Base-by-base conservation (phyloP, 2,888 invertebrate species). In the Apocheima hispidaria region DNA sequence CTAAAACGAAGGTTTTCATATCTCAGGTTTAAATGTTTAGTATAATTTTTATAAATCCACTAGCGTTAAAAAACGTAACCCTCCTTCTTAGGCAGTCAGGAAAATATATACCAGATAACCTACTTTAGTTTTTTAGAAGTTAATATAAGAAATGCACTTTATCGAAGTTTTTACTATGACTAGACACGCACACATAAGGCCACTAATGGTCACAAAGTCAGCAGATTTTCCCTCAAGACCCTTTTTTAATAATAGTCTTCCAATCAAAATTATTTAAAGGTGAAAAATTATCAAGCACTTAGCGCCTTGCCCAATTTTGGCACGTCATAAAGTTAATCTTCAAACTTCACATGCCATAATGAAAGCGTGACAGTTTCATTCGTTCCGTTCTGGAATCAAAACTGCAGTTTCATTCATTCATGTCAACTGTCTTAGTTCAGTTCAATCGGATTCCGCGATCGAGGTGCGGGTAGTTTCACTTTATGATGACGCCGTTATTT, bases 101-200 rank as follows among this genome's bases (percentile, higher is more conserved):
- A n/a, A n/a, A n/a, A 23, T 14, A 43, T 23, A 23, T 23, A 23
- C 14, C 6, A 23, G 43, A 44, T 16, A 26, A 44, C 4, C 43
- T 41, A 49, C 43, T 35, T 50, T 20, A 43, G 10, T 28, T 43
- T 50, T 35, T 16, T 41, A 53, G 67, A 71, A 68, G 70, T 65
- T 55, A 64, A 68, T 68, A 68, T 70, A 73, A 78, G 76, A 82
- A 83, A 84, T 83, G 83, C 84, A 82, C 71, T 75, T 78, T 72
- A 70, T 73, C 38, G 73, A 71, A 70, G 74, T 75, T 76, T 68
- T 66, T 71, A 77, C 72, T 48, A 63, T 90, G 90, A 90, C 90
- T 90, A 90, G 90, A 90, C 88, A 84, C 83, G 81, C 84, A 83
- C 88, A 83, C 83, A 82, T 84, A 58, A 63, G 63, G 48, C 54